Base-by-base conservation (phyloP, 1,140 invertebrate species). In the Drosophila guanche region DNA sequence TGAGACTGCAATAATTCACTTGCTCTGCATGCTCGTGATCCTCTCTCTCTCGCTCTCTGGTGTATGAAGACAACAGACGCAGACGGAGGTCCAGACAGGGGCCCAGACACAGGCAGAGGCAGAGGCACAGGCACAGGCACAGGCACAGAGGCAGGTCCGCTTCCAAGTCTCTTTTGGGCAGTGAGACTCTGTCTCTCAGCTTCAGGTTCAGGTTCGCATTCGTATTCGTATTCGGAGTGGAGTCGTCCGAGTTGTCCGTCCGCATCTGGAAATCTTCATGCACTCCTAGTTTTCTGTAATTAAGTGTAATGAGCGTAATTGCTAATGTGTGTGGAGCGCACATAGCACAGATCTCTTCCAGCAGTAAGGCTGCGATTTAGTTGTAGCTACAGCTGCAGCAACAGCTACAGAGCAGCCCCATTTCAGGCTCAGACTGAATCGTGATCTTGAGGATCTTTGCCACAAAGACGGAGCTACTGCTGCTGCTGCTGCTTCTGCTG, bases 1-100 rank as follows among this genome's bases (percentile, higher is more conserved):
- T 90, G 89, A 90, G 89, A 90, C 89, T 90, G 89, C 79, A 90
- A 90, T 90, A 90, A 90, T 90, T 90, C 89, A 90, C 90, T 84
- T 89, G 84, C 84, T 89, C 84, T 79, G 67, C 79, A 89, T 88
- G 84, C 84, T 76, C 84, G 77, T 75, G 72, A 71, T 70, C 66
- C 70, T 77, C 57, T 43, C 8, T 23, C 67, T 40, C 51, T 40
- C 65, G 7, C 1, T 43, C 23, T 29, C 60, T 57, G 37, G 43
- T 73, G 61, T 74, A 69, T 68, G 67, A 79, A 76, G 73, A 79
- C 73, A 79, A 68, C 72, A 79, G 29, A 33, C 29, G 7, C 29
- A 33, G 10, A 10, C 29, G 29, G 16, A 20, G 45, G 48, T 42
- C 52, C 48, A 54, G 41, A 54, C 29, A 7, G 2, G 2, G 37